Base-by-base conservation (phyloP, 2,113 vertebrate species). In the Mustelus asterias region DNA sequence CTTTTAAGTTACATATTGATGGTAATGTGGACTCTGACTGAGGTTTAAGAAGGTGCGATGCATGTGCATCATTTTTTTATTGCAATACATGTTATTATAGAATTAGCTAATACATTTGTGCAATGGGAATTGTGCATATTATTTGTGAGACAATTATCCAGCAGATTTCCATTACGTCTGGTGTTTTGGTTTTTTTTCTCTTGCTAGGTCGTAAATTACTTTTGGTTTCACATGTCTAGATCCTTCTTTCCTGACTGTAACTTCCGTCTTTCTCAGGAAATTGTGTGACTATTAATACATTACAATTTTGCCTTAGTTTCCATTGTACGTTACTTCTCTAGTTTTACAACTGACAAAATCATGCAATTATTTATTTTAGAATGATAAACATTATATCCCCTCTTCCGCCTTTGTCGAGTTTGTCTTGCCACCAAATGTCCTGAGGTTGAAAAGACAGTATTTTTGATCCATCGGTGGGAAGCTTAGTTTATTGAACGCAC, bases 231-330 rank as follows among this genome's bases (percentile, higher is more conserved):
- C 13, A 90, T 60, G 26, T 60, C 18, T 90, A 60, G 60, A 60
- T 60, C 44, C 54, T 90, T 33, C 54, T 63, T 60, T n/a, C 88
- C 48, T 33, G 22, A 60, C 54, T 89, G 14, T 60, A 26, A 60
- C 88, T 90, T 90, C 88, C 54, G 60, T 90, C 58, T 90, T 90
- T 60, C 26, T 90, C 54, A 90, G 88, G 88, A 60, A 33, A 54
- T 90, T 33, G 41, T 63, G 29, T 60, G 22, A 60, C 58, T 90
- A 60, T 90, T 60, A 67, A 24, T 94, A 65, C 67, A 63, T 22
- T 20, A 33, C 37, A 67, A 65, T 22, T 65, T 94, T 67, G 7
- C 1, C 26, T 14, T 94, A 22, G 60, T 94, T 67, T 48, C 9
- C 33, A 20, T 63, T 24, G 10, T 41, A 20, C 14, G 37, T 65